Evolutionary conservation across 2,113 vertebrate species (phyloP), one percentile per base, ranked within the genome.

Genomic region (Hiodon alosoides): DNA sequence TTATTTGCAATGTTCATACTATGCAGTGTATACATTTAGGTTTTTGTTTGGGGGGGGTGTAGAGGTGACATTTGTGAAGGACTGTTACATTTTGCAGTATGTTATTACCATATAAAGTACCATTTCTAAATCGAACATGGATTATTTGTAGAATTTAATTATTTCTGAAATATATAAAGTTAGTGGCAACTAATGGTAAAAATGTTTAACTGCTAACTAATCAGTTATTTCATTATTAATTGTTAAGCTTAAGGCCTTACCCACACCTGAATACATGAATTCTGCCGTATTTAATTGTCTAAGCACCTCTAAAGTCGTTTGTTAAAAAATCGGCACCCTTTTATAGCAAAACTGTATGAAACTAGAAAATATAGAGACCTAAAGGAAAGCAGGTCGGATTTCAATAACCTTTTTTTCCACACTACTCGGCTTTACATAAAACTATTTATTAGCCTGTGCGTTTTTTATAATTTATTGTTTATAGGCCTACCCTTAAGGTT

Each of bases 21-120:
- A 59, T 71, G 17, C 52, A 69, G n/a, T 69, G 52, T 62, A 61
- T 58, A 70, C 65, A 46, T 62, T n/a, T 58, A 58, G 58, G 50
- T 69, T 48, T 59, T 71, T 70, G 17, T 70, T 48, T 50, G 70
- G 31, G 55, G 53, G 47, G 70, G 13, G 70, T 69, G 68, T 47
- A 31, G 31, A 31, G 31, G 54, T 17, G 64, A 9, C 7, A 48
- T 31, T 46, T 65, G 62, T 2, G 17, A 65, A 65, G 5, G 62
- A 65, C n/a, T 5, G 62, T 46, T 46, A 65, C 62, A 46, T 64
- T 7, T 61, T 6, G 31, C 5, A 65, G 47, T 3, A 65, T 4
- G 14, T 62, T 62, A 65, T 75, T 68, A 57, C 53, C 46, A 67
- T 64, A 66, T 16, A 75, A 17, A 67, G 51, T 74, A 67, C 13